Percentiles rank a stretch among this genome's conserved stretches.
These are phyloP conservation scores for Megaleporinus macrocephalus DNA, from an alignment of 2,113 vertebrate genomes.

Conservation along the genomic window DNA sequence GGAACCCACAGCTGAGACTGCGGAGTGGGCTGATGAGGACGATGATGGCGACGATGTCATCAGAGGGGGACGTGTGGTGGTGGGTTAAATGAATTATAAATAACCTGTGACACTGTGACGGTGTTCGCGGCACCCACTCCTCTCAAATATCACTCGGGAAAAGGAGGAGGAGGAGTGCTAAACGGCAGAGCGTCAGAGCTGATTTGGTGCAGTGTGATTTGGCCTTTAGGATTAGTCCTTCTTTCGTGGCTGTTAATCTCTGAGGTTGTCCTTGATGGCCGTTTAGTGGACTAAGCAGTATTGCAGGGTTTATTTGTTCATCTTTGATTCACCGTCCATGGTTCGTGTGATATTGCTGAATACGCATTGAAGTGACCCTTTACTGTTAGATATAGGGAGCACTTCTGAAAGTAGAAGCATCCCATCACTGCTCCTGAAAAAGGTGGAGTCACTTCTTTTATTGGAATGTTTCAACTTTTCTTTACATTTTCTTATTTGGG, in stretches of 20 bases:
- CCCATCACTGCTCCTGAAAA: neutral
- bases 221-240: neutral
- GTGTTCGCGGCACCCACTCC: constrained; percentile 32
- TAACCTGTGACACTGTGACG: constrained; percentile 40
- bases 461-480: too few species aligned
- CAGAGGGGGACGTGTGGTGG: constrained; percentile 29
- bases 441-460: too few species aligned
- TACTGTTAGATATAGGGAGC: neutral
- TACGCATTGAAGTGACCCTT: neutral
- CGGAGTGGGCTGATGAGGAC: constrained; percentile 32
- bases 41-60: constrained; percentile 26
- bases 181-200: constrained; percentile 7
- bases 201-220: neutral
- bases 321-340: neutral
- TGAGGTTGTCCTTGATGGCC: neutral
- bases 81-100: constrained; percentile 53
- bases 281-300: neutral
- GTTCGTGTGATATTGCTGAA: neutral
- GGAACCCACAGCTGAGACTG: constrained; percentile 35
- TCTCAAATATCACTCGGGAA: constrained; percentile 21
- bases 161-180: constrained; percentile 37
- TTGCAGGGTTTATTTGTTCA: neutral
- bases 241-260: neutral
- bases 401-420: neutral
- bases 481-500: too few species aligned